These are phyloP conservation scores for Misgurnus anguillicaudatus DNA, from an alignment of 2,113 vertebrate species.

Conservation along the genomic window DNA sequence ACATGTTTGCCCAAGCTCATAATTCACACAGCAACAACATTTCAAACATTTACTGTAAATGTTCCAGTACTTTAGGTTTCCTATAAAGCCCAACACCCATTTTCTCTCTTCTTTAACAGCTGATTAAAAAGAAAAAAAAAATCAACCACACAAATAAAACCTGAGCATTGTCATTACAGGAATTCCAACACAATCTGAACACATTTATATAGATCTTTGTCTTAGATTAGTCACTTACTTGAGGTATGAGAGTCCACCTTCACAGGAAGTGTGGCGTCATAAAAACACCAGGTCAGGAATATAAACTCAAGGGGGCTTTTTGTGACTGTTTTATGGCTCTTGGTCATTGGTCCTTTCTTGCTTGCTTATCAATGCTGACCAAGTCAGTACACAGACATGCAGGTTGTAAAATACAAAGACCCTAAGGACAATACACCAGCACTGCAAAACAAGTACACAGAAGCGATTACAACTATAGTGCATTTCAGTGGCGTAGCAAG, in stretches of 20 bases:
- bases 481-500: too few species aligned
- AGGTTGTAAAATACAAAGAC: conserved; percentile 50
- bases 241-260: conserved; percentile 22
- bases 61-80: conserved; percentile 36
- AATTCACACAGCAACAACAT: conserved; percentile 5
- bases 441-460: conserved; percentile 19
- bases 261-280: conserved; percentile 32
- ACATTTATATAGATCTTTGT: conserved; percentile 3
- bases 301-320: conserved; percentile 47
- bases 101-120: not conserved
- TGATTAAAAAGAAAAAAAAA: not conserved
- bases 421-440: conserved; percentile 42
- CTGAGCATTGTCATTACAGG: not conserved
- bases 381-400: conserved; percentile 49
- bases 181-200: conserved; percentile 6
- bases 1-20: not conserved
- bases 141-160: conserved; percentile 8
- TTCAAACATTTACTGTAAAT: not conserved
- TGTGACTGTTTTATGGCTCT: conserved; percentile 50
- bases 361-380: conserved; percentile 54
- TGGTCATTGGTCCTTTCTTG: conserved; percentile 41
- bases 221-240: conserved; percentile 25
- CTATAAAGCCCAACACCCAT: not conserved
- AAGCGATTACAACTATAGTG: not conserved
- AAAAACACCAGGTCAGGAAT: conserved; percentile 42